Base-by-base conservation (phyloP, 2,113 vertebrate genomes). In the Aleadryas rufinucha region DNA sequence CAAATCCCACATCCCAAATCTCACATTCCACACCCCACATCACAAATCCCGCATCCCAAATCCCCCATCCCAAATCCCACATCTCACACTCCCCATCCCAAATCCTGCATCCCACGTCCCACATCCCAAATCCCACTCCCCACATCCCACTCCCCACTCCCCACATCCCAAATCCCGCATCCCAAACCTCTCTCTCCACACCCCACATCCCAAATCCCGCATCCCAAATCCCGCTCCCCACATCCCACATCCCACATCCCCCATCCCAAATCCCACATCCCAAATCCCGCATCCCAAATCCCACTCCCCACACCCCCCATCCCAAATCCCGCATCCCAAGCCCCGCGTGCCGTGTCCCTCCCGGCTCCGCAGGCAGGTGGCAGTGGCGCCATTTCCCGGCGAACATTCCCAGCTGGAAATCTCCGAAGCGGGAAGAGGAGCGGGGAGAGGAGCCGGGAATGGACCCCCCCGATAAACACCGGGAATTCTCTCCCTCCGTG, bases 351-450 rank as follows among this genome's bases (percentile, higher is more conserved):
- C 86, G 16, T 98, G 97, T 92, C 94, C 94, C 87, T 95, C 98
- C 97, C 68, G 28, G 86, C 94, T 94, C 95, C 3, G 17, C 98
- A 98, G 97, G 97, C 98, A 98, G 98, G 97, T 97, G 98, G 98
- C 98, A 98, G 95, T 98, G 97, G 96, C 91, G 97, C 97, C 97
- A 97, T 98, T 97, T 97, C 98, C 95, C 95, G 92, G 86, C 11
- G 85, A 97, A 86, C 90, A 65, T 98, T 97, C 97, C 94, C 95
- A 33, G 94, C 80, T 93, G 96, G 95, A 97, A 97, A 97, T 78
- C 70, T 74, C 87, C 74, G 60, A 74, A 57, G 39, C 10, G 9
- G 75, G 66, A 65, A 84, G 37, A 30, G 78, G 39, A 35, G 37
- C 30, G 16, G 39, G 47, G 20, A 30, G 26, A 45, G 49, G 54